Evolutionary conservation across 1,140 invertebrate genomes (phyloP), one percentile per base, ranked within the genome.

Genomic region (Drusus annulatus): DNA sequence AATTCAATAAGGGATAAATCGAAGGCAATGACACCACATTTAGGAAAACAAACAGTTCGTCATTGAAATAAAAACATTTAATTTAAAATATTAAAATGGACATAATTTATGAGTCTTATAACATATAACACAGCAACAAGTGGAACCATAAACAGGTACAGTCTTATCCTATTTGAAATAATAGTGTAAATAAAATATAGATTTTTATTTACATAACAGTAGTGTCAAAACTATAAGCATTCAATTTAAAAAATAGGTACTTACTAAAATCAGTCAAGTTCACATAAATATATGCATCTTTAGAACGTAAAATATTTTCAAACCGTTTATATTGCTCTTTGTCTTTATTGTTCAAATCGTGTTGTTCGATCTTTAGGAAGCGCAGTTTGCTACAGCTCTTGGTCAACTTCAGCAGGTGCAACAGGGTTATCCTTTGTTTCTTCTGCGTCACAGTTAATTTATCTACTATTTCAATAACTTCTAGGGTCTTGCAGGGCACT

Each of bases 101-200:
- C 60, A 63, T 63, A 28, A 63, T 21, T 17, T 63, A 63, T 28
- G 60, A 63, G 60, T 28, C 19, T 63, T 63, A 45, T 45, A 63
- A 63, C 60, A 63, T 63, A 63, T 63, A 63, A 63, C 60, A 63
- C 60, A 63, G 60, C 23, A 63, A 63, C 60, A 63, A 63, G 60
- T 28, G 0, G 6, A 56, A 56, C 54, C 36, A 56, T 17, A 4
- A 13, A 28, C 23, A 63, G 19, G 19, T 63, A 63, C 2, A 28
- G 60, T 28, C 60, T 63, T 63, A 21, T 17, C 23, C 15, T 63
- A 63, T 5, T 23, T 63, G 15, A 63, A 63, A 56, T 56, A 56
- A 56, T 0, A 10, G 21, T 56, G 21, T 17, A 56, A 21, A 56
- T 56, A 56, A 10, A 56, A 56, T 56, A 56, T 63, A 63, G 54